phyloP scores from a whole-genome alignment of 1,140 invertebrate genomes.

The Pseudomyrmex gracilis region DNA sequence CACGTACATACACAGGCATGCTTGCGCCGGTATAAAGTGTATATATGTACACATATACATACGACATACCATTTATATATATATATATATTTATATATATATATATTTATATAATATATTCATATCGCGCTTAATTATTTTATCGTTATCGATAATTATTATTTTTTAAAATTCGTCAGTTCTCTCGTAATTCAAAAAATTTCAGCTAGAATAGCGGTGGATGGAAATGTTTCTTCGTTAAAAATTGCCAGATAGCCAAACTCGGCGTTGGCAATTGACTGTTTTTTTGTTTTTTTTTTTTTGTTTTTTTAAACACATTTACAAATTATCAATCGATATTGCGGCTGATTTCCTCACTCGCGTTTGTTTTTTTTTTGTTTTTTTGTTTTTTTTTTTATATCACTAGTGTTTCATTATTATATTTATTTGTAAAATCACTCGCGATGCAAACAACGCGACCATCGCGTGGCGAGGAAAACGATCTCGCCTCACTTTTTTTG shows the following conservation, averaged over 20 bases:
- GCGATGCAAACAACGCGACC: conserved; percentile 59
- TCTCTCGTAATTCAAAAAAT: conserved; percentile 72
- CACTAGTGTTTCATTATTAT: conserved; percentile 70
- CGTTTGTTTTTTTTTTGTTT: neutral
- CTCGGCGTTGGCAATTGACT: conserved; percentile 63
- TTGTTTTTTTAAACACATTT: conserved; percentile 74
- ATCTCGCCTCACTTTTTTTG: conserved; percentile 8
- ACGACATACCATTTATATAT: conserved; percentile 82
- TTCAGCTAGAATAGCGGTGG: conserved; percentile 77
- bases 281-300: conserved; percentile 23
- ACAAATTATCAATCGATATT: conserved; percentile 73
- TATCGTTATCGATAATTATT: conserved; percentile 79
- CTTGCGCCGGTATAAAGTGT: conserved; percentile 81
- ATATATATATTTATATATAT: conserved; percentile 29
- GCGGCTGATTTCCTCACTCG: conserved; percentile 70
- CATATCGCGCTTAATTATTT: conserved; percentile 76
- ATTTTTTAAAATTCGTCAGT: conserved; percentile 78
- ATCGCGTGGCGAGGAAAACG: conserved; percentile 33
- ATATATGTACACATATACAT: conserved; percentile 85
- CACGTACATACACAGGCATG: conserved; percentile 72
- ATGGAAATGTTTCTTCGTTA: conserved; percentile 82
- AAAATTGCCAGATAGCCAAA: conserved; percentile 70
- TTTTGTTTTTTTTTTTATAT: conserved; percentile 46
- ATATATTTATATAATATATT: conserved; percentile 76
- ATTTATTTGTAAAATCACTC: conserved; percentile 74